Evolutionary conservation across 2,113 vertebrate genomes (phyloP).

Genomic region (Thinocorus orbignyianus): DNA sequence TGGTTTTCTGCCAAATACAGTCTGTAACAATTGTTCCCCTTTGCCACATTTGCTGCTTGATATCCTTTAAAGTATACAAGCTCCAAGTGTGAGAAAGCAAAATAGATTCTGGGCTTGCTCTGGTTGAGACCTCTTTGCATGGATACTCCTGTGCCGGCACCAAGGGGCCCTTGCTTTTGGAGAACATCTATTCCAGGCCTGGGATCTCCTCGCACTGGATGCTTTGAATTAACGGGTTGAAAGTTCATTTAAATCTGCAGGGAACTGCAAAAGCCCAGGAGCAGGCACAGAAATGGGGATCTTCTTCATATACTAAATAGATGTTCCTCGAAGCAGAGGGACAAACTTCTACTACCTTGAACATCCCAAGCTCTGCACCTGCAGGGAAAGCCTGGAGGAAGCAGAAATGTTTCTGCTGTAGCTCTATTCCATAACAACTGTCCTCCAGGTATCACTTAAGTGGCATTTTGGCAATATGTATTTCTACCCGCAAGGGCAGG

Average conservation of each 20-base stretch:
- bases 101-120: not conserved
- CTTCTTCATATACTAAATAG: not conserved
- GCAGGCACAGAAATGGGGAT: not conserved
- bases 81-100: conserved; percentile 54
- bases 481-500: not conserved
- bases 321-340: not conserved
- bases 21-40: conserved; percentile 59
- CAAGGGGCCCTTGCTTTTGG: not conserved
- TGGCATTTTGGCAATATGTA: not conserved
- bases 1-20: conserved; percentile 54
- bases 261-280: not conserved
- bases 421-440: not conserved
- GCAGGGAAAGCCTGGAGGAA: not conserved
- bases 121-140: not conserved
- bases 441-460: conserved; percentile 15
- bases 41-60: conserved; percentile 53
- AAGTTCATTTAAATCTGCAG: not conserved
- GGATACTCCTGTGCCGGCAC: not conserved
- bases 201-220: not conserved
- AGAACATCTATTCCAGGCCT: not conserved
- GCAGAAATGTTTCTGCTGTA: not conserved
- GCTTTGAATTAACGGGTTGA: not conserved
- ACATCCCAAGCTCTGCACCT: not conserved
- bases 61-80: conserved; percentile 33
- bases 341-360: not conserved